Evolutionary conservation across 2,888 invertebrate genomes (phyloP), one percentile per base, ranked within the genome.

Genomic region (Xestoiulus laeticollis): DNA sequence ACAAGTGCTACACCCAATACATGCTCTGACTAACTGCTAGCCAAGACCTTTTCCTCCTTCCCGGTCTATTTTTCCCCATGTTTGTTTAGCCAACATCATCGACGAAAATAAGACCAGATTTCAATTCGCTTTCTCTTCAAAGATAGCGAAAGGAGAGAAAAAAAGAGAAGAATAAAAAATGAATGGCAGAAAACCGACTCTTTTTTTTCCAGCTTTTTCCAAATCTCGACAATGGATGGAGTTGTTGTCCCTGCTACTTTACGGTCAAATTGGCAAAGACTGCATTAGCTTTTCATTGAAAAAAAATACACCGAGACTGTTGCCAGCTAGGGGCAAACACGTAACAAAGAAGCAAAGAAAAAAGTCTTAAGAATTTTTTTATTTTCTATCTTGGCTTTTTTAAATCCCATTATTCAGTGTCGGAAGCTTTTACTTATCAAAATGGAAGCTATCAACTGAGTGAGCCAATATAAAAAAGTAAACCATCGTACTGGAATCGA

Each of bases 21-120:
- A 78, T 78, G 26, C 30, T 78, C 78, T 78, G 78, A 26, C 78
- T 78, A 78, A 78, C 78, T 78, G 78, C 78, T 78, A 38, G 38
- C 38, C 38, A 38, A 38, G 38, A 38, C 26, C 26, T 0, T 14
- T 68, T 26, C 38, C 85, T 85, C 85, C 85, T 38, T 38, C 26
- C 38, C 22, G 38, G 10, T 85, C 38, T 85, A 85, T 85, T 85
- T 85, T 84, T 85, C 26, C 43, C 2, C 44, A 85, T 85, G 85
- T 44, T 38, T 85, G 85, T 85, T 85, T n/a, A 85, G 85, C 44
- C 85, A 85, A 85, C 85, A 85, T 85, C 85, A 85, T 38, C 38
- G 38, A 85, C 85, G 44, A 85, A 85, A 43, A 85, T 85, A 85
- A 85, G 85, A 85, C 85, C 85, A 85, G 85, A 85, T 85, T 85